Conservation (phyloP, 1,140 invertebrate genomes). For the Bombus picipes region DNA sequence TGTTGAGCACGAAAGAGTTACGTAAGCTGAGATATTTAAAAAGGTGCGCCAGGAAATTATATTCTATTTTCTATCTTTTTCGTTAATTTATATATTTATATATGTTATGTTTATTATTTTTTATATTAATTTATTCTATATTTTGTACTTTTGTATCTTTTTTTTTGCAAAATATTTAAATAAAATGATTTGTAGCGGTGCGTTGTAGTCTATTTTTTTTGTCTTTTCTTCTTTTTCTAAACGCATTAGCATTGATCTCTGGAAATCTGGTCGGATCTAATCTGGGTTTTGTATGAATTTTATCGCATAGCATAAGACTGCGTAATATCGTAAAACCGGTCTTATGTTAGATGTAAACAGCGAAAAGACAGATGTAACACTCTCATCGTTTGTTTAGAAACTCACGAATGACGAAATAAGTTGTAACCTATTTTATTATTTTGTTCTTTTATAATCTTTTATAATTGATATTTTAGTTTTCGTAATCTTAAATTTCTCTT, state of each 20-base stretch:
- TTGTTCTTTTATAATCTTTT: background rate
- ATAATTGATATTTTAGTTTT: background rate
- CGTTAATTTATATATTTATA: background rate
- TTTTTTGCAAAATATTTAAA: background rate
- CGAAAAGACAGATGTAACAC: slow-evolving; percentile 53
- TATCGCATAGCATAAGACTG: slow-evolving; percentile 39
- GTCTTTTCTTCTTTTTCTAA: background rate
- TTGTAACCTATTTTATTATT: background rate
- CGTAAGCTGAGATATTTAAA: background rate
- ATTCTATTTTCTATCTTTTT: background rate
- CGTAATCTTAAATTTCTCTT: background rate
- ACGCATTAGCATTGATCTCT: no score
- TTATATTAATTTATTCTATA: background rate
- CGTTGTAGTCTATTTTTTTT: background rate
- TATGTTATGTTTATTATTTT: background rate
- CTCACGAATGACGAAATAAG: background rate
- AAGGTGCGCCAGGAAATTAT: background rate
- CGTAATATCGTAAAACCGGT: slow-evolving; percentile 57
- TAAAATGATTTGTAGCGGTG: background rate
- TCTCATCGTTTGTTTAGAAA: slow-evolving; percentile 3
- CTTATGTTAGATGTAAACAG: slow-evolving; percentile 58
- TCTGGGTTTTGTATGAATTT: slow-evolving; percentile 54
- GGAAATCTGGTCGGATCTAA: background rate
- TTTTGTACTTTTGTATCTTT: background rate
- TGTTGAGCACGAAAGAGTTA: background rate